Percentiles rank a stretch among this genome's conserved stretches.
Conservation (phyloP, 2,113 vertebrate genomes). For the Dinomys branickii region DNA sequence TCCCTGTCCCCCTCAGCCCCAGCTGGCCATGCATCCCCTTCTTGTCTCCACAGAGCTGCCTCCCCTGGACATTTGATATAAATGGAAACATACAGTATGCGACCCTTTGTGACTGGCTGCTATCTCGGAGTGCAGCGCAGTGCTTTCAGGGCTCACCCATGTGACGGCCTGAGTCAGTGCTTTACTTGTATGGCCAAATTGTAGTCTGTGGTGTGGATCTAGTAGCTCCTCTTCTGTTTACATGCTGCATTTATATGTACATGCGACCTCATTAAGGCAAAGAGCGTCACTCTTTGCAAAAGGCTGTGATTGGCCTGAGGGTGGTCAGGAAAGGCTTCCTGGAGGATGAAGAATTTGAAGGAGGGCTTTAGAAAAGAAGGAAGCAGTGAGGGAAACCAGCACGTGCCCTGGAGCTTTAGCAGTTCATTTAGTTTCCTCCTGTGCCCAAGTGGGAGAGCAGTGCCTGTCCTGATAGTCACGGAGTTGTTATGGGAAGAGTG, state of each 20-base stretch:
- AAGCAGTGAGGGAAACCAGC: background rate
- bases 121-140: background rate
- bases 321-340: background rate
- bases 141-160: background rate
- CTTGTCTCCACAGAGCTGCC: background rate
- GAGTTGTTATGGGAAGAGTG: background rate
- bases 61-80: background rate
- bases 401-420: background rate
- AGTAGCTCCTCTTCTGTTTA: background rate
- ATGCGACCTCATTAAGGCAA: background rate
- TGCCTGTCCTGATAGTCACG: background rate
- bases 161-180: background rate
- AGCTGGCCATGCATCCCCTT: background rate
- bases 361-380: background rate
- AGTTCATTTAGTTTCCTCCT: background rate
- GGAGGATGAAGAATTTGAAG: background rate
- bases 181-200: background rate
- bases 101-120: background rate
- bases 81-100: background rate
- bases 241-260: background rate
- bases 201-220: background rate
- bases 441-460: background rate
- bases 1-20: background rate
- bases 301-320: background rate
- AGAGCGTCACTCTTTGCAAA: background rate